Conservation (phyloP, 2,797 vertebrate genomes). For the Aldrovandia affinis region DNA sequence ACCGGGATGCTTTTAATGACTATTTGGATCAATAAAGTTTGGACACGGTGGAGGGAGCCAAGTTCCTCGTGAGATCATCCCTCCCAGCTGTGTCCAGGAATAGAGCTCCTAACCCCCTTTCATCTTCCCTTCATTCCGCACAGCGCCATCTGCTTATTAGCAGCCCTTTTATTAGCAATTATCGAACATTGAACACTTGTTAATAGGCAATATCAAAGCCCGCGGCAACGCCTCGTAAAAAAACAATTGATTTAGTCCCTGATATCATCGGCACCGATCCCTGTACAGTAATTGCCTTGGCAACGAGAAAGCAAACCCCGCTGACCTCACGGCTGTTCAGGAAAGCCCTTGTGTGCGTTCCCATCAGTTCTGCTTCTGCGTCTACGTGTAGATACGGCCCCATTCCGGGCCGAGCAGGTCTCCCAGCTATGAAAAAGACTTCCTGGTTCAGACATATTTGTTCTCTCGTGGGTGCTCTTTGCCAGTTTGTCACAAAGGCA, state of each 20-base stretch:
- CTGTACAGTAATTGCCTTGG: not conserved
- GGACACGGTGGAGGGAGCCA: constrained; percentile 35
- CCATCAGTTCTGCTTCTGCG: not conserved
- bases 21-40: constrained; percentile 56
- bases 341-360: not conserved
- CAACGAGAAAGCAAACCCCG: not conserved
- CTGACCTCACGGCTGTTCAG: not conserved
- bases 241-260: constrained; percentile 43
- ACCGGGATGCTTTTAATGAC: constrained; percentile 46
- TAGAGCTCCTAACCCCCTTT: constrained; percentile 16
- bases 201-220: constrained; percentile 59
- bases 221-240: constrained; percentile 44
- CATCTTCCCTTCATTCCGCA: constrained; percentile 53
- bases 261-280: not conserved
- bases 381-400: constrained; percentile 24
- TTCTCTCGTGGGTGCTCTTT: not conserved
- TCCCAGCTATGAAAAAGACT: constrained; percentile 49
- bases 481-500: constrained; percentile 52
- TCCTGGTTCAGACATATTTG: constrained; percentile 33
- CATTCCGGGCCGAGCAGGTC: constrained; percentile 49
- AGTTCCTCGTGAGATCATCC: constrained; percentile 58
- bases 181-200: constrained; percentile 62
- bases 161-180: constrained; percentile 56
- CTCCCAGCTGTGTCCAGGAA: constrained; percentile 43
- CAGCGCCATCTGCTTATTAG: constrained; percentile 50